Conservation (phyloP, 2,113 vertebrate genomes). For the Monopterus albus region DNA sequence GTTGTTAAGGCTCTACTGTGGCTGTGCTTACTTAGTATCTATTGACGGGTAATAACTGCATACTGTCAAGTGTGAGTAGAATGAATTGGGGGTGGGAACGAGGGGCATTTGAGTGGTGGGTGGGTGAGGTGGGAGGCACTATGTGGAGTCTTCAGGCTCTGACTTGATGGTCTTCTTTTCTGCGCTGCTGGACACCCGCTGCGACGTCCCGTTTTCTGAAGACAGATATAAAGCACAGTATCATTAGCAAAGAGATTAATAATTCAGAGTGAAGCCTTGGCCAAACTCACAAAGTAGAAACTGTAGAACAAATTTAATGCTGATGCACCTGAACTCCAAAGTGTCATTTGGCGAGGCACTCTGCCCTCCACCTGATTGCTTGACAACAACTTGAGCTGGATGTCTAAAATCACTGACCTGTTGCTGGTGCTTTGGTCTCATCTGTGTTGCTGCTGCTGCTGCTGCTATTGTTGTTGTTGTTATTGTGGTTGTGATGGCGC, state of each 20-base stretch:
- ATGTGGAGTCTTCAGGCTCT: constrained; percentile 97
- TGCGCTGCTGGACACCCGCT: constrained; percentile 85
- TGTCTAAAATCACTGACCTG: constrained; percentile 77
- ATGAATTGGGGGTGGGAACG: constrained; percentile 10
- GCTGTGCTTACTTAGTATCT: constrained; percentile 88
- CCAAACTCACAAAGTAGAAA: not conserved
- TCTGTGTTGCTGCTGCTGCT: constrained; percentile 61
- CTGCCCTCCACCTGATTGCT: too few species aligned
- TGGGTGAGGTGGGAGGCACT: constrained; percentile 75
- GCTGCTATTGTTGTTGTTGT: constrained; percentile 72
- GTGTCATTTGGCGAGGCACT: not conserved
- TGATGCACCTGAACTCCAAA: not conserved
- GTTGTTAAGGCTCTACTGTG: constrained; percentile 96
- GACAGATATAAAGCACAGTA: constrained; percentile 22
- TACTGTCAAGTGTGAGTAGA: constrained; percentile 79
- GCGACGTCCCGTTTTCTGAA: constrained; percentile 90
- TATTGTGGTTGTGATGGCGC: constrained; percentile 82
- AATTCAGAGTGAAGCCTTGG: not conserved
- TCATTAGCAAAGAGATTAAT: constrained; percentile 34
- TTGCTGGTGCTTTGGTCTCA: constrained; percentile 85
- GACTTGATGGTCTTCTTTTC: constrained; percentile 95
- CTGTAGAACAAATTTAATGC: not conserved
- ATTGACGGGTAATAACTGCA: constrained; percentile 78
- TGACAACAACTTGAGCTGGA: too few species aligned
- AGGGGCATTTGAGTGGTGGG: not conserved